Conservation (phyloP, 2,888 invertebrate genomes). For the Apamea epomidion region DNA sequence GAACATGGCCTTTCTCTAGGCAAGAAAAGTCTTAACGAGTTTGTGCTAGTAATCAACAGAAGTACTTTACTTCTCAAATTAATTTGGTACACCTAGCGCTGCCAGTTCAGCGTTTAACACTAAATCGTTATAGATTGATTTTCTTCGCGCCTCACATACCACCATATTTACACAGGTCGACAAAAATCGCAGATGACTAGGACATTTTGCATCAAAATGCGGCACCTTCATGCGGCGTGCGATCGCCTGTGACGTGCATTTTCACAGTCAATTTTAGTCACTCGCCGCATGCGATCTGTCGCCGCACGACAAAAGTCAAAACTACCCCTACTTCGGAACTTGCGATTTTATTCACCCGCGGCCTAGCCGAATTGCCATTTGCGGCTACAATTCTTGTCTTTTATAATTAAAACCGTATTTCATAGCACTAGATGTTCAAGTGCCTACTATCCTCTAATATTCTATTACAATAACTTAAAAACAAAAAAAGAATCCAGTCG, state of each 20-base stretch:
- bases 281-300: neutral
- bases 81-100: too few species aligned
- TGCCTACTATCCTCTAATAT: neutral
- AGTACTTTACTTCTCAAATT: too few species aligned
- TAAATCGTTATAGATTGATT: neutral
- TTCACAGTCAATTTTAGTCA: neutral
- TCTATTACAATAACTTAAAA: neutral
- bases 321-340: too few species aligned
- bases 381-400: neutral
- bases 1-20: too few species aligned
- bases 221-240: neutral
- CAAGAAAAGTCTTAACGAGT: too few species aligned
- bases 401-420: neutral
- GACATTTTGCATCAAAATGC: neutral
- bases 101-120: too few species aligned
- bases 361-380: neutral
- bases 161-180: neutral
- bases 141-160: neutral
- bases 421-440: neutral
- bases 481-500: constrained; percentile 2
- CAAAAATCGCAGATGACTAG: neutral
- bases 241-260: neutral
- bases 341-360: neutral
- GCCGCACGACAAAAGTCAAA: neutral
- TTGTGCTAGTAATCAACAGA: too few species aligned